Evolutionary conservation across 2,888 invertebrate genomes (phyloP), one percentile per base, ranked within the genome.

Genomic region (Dione vanillae): DNA sequence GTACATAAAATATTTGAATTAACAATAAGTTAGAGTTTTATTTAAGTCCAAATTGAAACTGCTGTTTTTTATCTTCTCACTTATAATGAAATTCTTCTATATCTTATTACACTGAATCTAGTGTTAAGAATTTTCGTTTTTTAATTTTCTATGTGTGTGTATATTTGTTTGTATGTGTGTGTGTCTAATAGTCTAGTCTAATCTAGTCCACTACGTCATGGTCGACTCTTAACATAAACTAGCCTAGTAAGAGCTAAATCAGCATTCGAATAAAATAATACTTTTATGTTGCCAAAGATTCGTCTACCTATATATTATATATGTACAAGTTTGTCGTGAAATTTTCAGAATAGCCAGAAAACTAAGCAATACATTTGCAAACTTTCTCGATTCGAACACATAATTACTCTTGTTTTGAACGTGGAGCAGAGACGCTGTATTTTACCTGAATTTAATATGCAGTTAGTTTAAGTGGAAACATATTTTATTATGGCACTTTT

Each of bases 391-490:
- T 75, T 74, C 65, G 68, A 74, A 72, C 72, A 74, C 69, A 69
- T 74, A 75, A 75, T 74, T 74, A 72, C 72, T 72, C 72, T 75
- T 75, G 72, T 74, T 75, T 67, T 74, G 75, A 75, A 69, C 68
- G 72, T 70, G 74, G 61, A 72, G 74, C 71, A 27, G 59, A 68
- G 49, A 70, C 61, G 69, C 71, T 72, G 72, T 75, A 74, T 75
- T 75, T 75, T 67, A 72, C 66, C 43, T 59, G 37, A 70, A 72
- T 62, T 52, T 62, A 54, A 68, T 68, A 68, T 62, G 49, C 61
- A 62, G 62, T 62, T 62, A 68, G 35, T 41, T 62, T 49, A 62
- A 62, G 45, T 62, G 35, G 62, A 62, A 37, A 45, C 16, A 47
- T 62, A 49, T 49, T 47, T 62, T 37, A 35, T 49, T n/a, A 62